Conservation (phyloP, 1,140 invertebrate species). For the Macrobrachium nipponense region DNA sequence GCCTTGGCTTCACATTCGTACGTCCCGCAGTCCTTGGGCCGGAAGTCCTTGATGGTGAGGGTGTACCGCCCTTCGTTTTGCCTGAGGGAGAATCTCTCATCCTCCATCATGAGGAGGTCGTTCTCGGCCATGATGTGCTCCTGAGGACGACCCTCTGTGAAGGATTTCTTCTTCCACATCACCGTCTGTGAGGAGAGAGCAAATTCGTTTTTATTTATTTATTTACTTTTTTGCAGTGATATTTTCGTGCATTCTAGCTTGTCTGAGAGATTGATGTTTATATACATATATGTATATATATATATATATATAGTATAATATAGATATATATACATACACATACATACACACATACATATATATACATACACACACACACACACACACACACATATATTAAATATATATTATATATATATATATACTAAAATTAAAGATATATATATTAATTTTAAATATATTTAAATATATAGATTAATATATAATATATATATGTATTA, state of each 20-base stretch:
- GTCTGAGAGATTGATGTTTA: too few species aligned
- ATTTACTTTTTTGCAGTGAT: too few species aligned
- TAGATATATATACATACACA: too few species aligned
- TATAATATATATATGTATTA: too few species aligned
- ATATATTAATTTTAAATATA: too few species aligned
- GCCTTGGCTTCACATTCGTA: conserved; percentile 43
- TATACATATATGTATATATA: too few species aligned
- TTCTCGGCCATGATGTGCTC: conserved; percentile 40
- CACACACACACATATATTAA: not conserved
- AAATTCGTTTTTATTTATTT: not conserved
- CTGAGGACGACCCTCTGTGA: conserved; percentile 26
- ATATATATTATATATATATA: not conserved
- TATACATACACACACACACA: not conserved
- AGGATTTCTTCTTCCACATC: conserved; percentile 52
- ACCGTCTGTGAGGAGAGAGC: not conserved
- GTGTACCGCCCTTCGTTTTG: conserved; percentile 21
- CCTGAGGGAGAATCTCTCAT: conserved; percentile 28
- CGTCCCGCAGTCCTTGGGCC: conserved; percentile 44
- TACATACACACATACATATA: too few species aligned
- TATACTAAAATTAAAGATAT: not conserved
- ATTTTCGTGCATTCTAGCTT: not conserved
- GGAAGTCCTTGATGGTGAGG: conserved; percentile 43
- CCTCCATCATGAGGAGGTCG: conserved; percentile 21
- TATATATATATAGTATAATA: too few species aligned
- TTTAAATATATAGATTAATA: too few species aligned